Conservation (phyloP, 2,888 invertebrate genomes). For the Cyclophora albipunctata region DNA sequence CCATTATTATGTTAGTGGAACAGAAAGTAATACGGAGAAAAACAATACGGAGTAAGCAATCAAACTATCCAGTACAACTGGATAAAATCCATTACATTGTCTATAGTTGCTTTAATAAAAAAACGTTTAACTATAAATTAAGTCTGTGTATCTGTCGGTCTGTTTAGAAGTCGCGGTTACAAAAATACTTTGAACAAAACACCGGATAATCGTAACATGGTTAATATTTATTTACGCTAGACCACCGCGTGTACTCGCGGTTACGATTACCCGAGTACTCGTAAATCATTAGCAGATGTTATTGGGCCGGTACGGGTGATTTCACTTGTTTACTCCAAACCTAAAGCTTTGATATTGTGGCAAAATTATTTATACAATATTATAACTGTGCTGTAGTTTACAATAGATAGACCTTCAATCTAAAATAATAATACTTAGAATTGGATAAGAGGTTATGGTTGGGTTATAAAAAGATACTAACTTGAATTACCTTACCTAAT, state of each 20-base stretch:
- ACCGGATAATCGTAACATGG: conserved; percentile 27
- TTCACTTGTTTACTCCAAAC: neutral
- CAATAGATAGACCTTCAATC: too few species aligned
- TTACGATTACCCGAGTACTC: neutral
- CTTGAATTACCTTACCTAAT: too few species aligned
- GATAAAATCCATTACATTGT: conserved; percentile 14
- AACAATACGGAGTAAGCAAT: too few species aligned
- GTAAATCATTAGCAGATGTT: neutral
- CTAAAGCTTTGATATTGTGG: neutral
- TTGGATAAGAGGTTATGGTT: too few species aligned
- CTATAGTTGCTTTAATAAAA: conserved; percentile 38
- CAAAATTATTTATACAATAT: too few species aligned
- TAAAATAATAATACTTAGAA: too few species aligned
- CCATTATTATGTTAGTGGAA: too few species aligned
- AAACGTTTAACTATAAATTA: conserved; percentile 38
- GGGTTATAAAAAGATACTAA: too few species aligned
- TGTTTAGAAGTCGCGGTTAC: conserved; percentile 34
- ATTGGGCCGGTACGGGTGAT: neutral
- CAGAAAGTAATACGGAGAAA: too few species aligned
- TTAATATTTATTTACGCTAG: conserved; percentile 13
- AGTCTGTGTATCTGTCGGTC: conserved; percentile 33
- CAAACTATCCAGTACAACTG: too few species aligned
- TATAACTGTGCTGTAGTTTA: too few species aligned
- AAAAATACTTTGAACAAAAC: conserved; percentile 55
- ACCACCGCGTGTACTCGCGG: neutral